These are phyloP conservation scores for Tachypleus tridentatus DNA, from an alignment of 1,140 invertebrate genomes.

Conservation along the genomic window DNA sequence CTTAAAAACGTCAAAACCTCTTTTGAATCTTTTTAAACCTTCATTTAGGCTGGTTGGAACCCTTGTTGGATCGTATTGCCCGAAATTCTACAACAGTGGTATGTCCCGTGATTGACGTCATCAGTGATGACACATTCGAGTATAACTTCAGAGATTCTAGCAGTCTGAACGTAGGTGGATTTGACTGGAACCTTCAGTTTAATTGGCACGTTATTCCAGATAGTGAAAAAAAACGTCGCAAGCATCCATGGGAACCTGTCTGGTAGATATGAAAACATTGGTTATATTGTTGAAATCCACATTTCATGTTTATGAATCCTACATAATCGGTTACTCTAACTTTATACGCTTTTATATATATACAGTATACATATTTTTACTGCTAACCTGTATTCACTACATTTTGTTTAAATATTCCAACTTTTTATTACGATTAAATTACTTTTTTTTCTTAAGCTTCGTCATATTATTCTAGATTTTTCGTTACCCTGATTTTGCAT, in stretches of 20 bases:
- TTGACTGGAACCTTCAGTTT: conserved; percentile 87
- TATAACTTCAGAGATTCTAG: conserved; percentile 39
- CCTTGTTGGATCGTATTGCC: conserved; percentile 76
- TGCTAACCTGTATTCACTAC: no score
- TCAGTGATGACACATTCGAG: conserved; percentile 42
- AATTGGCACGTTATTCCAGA: conserved; percentile 96
- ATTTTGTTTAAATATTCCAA: no score
- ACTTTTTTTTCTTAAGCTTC: no score
- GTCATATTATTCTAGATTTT: no score
- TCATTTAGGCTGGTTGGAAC: conserved; percentile 67
- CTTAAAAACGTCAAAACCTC: no score
- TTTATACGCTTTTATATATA: no score
- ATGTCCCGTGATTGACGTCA: conserved; percentile 65
- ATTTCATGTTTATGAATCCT: conserved; percentile 32
- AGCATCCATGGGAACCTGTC: conserved; percentile 65
- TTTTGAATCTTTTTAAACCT: no score
- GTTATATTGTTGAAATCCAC: no score
- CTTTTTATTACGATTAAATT: no score
- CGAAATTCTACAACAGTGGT: conserved; percentile 79
- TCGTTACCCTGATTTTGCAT: no score
- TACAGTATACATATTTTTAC: no score
- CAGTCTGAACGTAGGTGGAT: conserved; percentile 92
- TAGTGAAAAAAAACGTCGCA: conserved; percentile 72
- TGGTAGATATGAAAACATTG: no score
- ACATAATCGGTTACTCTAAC: not conserved